Percentiles rank a stretch among this genome's conserved stretches.
phyloP scores from a whole-genome alignment of 2,797 vertebrate species.

The Chloroceryle inda region DNA sequence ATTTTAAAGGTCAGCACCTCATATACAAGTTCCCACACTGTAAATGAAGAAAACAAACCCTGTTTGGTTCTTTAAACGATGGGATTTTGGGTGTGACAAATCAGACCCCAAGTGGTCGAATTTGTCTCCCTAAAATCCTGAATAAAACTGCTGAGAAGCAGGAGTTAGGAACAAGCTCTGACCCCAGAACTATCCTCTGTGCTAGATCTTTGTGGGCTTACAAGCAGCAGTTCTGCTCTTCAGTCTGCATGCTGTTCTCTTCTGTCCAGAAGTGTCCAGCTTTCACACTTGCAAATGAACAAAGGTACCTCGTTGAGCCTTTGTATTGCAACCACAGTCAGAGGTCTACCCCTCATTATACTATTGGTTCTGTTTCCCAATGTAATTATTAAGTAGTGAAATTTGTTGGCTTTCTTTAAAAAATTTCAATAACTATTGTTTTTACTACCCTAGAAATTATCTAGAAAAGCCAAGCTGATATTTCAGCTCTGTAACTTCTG shows the following conservation, averaged over 20 bases:
- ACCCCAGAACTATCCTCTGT: not conserved
- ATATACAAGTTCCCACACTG: not conserved
- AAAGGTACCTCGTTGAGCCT: not conserved
- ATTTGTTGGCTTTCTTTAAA: no score
- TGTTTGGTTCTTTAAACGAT: not conserved
- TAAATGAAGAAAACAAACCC: not conserved
- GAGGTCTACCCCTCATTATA: not conserved
- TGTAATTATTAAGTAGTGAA: not conserved
- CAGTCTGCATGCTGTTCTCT: not conserved
- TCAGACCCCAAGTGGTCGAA: not conserved
- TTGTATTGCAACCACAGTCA: not conserved
- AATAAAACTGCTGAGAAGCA: not conserved
- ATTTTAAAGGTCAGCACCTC: not conserved
- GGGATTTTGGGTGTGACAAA: not conserved
- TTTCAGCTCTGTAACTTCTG: not conserved
- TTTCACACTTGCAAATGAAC: not conserved
- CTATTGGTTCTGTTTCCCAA: not conserved
- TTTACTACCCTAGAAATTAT: constrained; percentile 1
- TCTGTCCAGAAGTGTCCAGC: not conserved
- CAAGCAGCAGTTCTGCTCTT: not conserved
- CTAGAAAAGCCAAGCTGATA: not conserved
- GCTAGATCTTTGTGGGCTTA: rapidly evolving
- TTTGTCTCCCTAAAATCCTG: not conserved
- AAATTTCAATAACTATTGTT: not conserved
- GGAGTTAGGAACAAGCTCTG: rapidly evolving